Evolutionary conservation across 1,140 invertebrate species (phyloP).

Genomic region (Heliconius himera): DNA sequence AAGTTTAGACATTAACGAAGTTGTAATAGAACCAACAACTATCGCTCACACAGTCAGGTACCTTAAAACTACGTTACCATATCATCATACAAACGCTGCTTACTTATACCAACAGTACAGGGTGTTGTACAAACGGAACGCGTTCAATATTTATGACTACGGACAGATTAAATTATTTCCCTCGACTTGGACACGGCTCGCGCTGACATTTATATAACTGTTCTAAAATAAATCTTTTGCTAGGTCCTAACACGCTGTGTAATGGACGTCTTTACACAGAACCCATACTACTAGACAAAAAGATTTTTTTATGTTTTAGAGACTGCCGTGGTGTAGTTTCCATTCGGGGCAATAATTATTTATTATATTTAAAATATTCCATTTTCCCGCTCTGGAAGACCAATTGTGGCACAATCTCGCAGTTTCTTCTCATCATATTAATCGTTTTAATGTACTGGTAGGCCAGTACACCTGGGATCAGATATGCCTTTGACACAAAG

Average conservation of each 20-base stretch:
- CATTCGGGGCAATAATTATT: no score
- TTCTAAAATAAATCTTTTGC: constrained; percentile 63
- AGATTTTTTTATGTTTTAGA: neutral
- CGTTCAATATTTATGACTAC: constrained; percentile 67
- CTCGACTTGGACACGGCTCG: constrained; percentile 44
- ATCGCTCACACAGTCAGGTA: no score
- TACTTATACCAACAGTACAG: constrained; percentile 44
- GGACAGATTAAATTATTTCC: constrained; percentile 70
- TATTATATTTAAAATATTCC: no score
- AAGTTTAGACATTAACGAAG: no score
- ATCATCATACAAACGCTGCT: constrained; percentile 22
- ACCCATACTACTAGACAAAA: neutral
- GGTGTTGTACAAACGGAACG: constrained; percentile 62
- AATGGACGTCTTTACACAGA: constrained; percentile 33
- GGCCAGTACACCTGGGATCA: no score
- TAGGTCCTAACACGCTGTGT: constrained; percentile 16
- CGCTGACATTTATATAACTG: constrained; percentile 67
- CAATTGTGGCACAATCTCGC: no score
- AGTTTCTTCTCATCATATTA: no score
- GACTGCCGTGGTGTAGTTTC: neutral
- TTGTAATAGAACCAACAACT: no score
- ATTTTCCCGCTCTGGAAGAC: no score
- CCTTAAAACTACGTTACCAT: neutral
- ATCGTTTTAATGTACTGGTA: no score
- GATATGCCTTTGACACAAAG: no score